Percentiles rank a stretch among this genome's conserved stretches.
These are phyloP conservation scores for Euproctis similis DNA, from an alignment of 2,888 invertebrate species.

Conservation along the genomic window DNA sequence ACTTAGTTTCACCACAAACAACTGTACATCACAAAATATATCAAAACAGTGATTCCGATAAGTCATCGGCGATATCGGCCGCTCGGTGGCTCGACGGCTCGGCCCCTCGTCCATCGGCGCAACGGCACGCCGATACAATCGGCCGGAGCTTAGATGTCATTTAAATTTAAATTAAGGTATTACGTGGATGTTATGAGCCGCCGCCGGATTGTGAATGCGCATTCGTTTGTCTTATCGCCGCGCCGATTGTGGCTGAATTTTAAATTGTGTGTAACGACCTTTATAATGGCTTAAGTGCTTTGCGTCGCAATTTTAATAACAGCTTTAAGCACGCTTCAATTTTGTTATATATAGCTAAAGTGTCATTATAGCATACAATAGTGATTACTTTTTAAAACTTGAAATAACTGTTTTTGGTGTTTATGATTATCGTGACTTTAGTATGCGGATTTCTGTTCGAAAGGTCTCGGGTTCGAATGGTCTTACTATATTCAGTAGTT, in stretches of 20 bases:
- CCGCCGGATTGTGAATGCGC: conserved; percentile 27
- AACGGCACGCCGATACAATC: conserved; percentile 43
- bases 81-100: conserved; percentile 1
- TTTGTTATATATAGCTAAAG: no score
- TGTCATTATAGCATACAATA: no score
- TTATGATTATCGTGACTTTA: no score
- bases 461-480: no score
- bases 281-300: conserved; percentile 22
- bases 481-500: no score
- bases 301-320: conserved; percentile 13
- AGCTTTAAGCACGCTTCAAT: conserved; percentile 6
- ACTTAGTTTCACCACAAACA: conserved; percentile 2
- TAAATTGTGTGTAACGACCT: conserved; percentile 33
- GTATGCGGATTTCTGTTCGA: no score
- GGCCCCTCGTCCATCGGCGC: conserved; percentile 8
- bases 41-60: conserved; percentile 15
- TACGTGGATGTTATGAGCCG: conserved; percentile 45
- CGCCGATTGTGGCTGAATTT: conserved; percentile 39
- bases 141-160: conserved; percentile 58
- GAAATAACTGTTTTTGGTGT: no score
- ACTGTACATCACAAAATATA: conserved; percentile 8
- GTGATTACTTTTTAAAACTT: no score
- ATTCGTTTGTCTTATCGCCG: conserved; percentile 38
- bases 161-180: conserved; percentile 75
- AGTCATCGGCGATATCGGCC: conserved; percentile 13